Evolutionary conservation across 64 coral and sea anemone genomes (phyloP), one percentile per base, ranked within the genome.

Genomic region (Anthopleura sola): DNA sequence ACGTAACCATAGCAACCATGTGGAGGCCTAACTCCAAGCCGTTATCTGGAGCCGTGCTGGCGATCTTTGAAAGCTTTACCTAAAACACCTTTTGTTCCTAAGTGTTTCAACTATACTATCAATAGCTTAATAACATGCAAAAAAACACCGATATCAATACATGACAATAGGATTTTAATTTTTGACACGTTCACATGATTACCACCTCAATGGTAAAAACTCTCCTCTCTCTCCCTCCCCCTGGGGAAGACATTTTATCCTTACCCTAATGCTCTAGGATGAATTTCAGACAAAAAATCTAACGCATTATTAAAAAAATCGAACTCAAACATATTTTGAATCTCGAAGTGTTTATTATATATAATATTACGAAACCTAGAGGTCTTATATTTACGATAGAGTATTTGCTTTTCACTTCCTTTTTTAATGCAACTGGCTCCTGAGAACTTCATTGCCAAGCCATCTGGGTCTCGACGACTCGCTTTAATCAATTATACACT

Each of bases 1-100:
- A 19, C 10, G 44, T 79, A 23, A 48, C 76, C 37, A 48, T 79
- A 33, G 38, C 18, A 40, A 79, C 37, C 26, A 18, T 39, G 16
- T 79, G 15, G 36, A n/a, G n/a, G 9, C 21, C 37, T n/a, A 47
- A 44, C 39, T 79, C 47, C 26, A 46, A 24, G n/a, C 76, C 76
- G 76, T 79, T 79, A 79, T 79, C 76, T 48, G 76, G 76, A 44
- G 76, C 34, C 76, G 31, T 79, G 37, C 44, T 79, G 76, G 44
- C 76, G 20, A 79, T 1, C 15, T 2, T 21, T 78, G 34, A 78
- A 46, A 39, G 75, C 17, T 79, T 79, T 79, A n/a, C 37, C 17
- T 48, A 47, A 79, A 38, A 47, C 76, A 79, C 21, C 76, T 79
- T 79, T 79, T 79, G 10, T 46, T 23, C 14, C 20, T 79, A 48